A percentile compares a stretch with the other conserved stretches of the same genome.
Evolutionary conservation across 2,113 vertebrate genomes (phyloP).

Genomic region (Archocentrus centrarchus): DNA sequence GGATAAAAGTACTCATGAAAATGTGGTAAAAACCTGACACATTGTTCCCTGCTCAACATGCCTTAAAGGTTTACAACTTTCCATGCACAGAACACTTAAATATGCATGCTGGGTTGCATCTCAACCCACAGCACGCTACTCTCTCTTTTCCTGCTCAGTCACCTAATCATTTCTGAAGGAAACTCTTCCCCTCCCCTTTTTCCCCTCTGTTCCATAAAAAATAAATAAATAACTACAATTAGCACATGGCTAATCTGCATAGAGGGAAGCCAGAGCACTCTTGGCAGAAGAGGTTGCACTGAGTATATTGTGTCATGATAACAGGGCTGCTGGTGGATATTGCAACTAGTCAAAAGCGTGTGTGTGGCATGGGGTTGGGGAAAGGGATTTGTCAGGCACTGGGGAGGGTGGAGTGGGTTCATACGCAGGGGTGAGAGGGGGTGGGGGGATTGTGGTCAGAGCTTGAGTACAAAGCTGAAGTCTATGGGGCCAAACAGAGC

Average conservation of each 20-base stretch:
- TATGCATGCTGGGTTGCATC: neutral
- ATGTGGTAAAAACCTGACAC: neutral
- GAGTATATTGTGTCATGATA: slow-evolving; percentile 83
- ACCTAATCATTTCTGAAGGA: slow-evolving; percentile 68
- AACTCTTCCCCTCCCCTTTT: slow-evolving; percentile 48
- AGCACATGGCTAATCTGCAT: slow-evolving; percentile 99
- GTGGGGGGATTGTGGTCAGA: slow-evolving; percentile 52
- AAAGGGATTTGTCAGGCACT: slow-evolving; percentile 56
- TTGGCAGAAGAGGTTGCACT: slow-evolving; percentile 88
- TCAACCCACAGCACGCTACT: neutral
- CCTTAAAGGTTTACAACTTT: neutral
- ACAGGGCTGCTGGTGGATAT: slow-evolving; percentile 70
- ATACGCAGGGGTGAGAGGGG: neutral
- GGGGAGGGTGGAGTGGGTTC: neutral
- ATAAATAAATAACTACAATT: slow-evolving; percentile 86
- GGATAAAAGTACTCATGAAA: neutral
- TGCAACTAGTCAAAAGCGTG: slow-evolving; percentile 55
- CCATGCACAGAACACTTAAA: neutral
- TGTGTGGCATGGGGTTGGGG: slow-evolving; percentile 29
- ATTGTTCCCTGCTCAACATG: neutral
- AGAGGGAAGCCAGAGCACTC: slow-evolving; percentile 85
- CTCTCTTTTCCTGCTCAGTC: slow-evolving; percentile 55
- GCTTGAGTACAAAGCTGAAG: slow-evolving; percentile 84
- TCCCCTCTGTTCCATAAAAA: slow-evolving; percentile 48
- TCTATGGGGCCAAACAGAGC: slow-evolving; percentile 74